A percentile compares a stretch with the other conserved stretches of the same genome.
phyloP scores from a whole-genome alignment of 1,140 invertebrate genomes.

The Drosophila bocqueti region DNA sequence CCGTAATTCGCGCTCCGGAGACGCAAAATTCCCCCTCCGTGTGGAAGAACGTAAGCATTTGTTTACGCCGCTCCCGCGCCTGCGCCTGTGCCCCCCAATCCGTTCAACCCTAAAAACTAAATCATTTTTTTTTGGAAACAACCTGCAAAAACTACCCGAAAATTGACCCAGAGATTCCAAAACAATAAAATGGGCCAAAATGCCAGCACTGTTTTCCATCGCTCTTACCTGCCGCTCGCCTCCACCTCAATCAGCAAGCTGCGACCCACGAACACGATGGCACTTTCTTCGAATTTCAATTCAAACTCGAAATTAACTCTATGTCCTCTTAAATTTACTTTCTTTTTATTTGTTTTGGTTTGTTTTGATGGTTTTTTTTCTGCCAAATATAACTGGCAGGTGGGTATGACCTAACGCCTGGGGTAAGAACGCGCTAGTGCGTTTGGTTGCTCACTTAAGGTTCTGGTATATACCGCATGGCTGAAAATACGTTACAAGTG shows the following conservation, averaged over 20 bases:
- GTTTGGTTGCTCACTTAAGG: no score
- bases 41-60: conserved; percentile 60
- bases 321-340: background rate
- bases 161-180: conserved; percentile 16
- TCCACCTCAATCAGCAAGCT: conserved; percentile 30
- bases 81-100: conserved; percentile 30
- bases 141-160: conserved; percentile 10
- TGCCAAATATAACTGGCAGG: conserved; percentile 3
- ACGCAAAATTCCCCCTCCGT: conserved; percentile 30
- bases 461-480: conserved; percentile 10
- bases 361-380: conserved; percentile 18
- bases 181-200: conserved; percentile 30
- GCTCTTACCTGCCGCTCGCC: conserved; percentile 21
- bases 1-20: conserved; percentile 53
- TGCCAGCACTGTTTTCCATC: conserved; percentile 9
- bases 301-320: background rate
- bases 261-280: conserved; percentile 20
- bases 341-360: conserved; percentile 32
- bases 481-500: conserved; percentile 4
- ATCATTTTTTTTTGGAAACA: conserved; percentile 18
- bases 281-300: background rate
- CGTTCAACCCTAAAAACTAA: conserved; percentile 16
- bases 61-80: conserved; percentile 73
- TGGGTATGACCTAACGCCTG: conserved; percentile 24
- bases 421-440: background rate